phyloP scores from a whole-genome alignment of 2,888 invertebrate species.

The Leucoma salicis region DNA sequence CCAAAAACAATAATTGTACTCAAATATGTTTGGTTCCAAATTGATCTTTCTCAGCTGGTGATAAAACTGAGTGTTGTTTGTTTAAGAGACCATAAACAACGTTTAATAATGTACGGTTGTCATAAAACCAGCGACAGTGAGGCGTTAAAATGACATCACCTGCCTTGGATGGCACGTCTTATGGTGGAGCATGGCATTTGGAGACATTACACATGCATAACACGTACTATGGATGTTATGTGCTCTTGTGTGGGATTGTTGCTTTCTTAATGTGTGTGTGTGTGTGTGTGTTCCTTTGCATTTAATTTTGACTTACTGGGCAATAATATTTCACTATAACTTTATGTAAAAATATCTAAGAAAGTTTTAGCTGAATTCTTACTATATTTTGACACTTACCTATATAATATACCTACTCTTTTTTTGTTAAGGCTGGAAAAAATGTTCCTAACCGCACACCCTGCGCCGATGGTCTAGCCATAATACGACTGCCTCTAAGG shows the following conservation, averaged over 20 bases:
- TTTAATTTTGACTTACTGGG: too few relatives aligned
- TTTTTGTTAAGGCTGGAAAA: too few relatives aligned
- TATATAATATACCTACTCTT: too few relatives aligned
- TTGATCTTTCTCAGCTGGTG: constrained; percentile 8
- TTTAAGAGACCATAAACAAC: constrained; percentile 17
- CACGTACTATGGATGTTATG: constrained; percentile 22
- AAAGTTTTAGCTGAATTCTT: too few relatives aligned
- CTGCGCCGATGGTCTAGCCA: too few relatives aligned
- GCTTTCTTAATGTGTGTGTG: too few relatives aligned
- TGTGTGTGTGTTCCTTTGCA: too few relatives aligned
- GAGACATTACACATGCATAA: constrained; percentile 25
- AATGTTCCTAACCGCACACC: too few relatives aligned
- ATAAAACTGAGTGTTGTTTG: constrained; percentile 16
- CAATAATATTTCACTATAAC: too few relatives aligned
- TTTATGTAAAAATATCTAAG: too few relatives aligned
- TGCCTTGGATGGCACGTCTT: constrained; percentile 19
- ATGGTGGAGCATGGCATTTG: constrained; percentile 15
- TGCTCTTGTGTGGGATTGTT: constrained; percentile 3
- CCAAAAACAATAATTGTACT: constrained; percentile 10
- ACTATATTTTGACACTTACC: too few relatives aligned
- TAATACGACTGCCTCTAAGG: too few relatives aligned
- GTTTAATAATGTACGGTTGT: constrained; percentile 13
- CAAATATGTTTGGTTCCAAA: constrained; percentile 4
- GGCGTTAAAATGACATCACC: constrained; percentile 44
- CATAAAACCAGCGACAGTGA: constrained; percentile 31